phyloP scores from a whole-genome alignment of 2,113 vertebrate genomes.

The Zosterops japonicus region DNA sequence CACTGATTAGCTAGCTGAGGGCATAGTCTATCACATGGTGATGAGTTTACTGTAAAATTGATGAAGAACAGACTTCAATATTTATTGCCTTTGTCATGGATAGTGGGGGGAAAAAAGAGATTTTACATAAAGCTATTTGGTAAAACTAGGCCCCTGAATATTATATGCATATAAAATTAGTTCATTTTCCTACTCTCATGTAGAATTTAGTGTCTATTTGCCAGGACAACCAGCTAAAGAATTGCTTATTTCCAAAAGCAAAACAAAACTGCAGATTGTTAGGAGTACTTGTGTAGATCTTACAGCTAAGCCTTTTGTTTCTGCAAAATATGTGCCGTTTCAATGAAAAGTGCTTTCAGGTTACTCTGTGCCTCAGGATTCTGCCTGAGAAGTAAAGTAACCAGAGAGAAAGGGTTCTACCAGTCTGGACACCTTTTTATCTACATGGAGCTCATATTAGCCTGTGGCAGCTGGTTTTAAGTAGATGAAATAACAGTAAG shows the following conservation, averaged over 20 bases:
- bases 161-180: neutral
- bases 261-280: neutral
- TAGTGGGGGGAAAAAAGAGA: neutral
- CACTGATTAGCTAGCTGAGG: conserved; percentile 7
- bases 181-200: neutral
- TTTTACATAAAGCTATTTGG: neutral
- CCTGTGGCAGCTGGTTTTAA: neutral
- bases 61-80: neutral
- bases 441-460: neutral
- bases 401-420: neutral
- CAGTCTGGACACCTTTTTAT: neutral
- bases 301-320: neutral
- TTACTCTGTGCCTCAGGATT: neutral
- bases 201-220: neutral
- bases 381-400: neutral
- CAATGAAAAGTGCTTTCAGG: neutral
- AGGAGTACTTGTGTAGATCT: neutral
- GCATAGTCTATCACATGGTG: neutral
- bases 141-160: neutral
- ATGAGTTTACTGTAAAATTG: conserved; percentile 10
- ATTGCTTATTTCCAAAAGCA: conserved; percentile 5
- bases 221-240: neutral
- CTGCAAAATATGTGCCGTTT: neutral
- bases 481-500: neutral
- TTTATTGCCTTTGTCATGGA: neutral